phyloP scores from a whole-genome alignment of 2,113 vertebrate species.

The Toxotes chatareus region DNA sequence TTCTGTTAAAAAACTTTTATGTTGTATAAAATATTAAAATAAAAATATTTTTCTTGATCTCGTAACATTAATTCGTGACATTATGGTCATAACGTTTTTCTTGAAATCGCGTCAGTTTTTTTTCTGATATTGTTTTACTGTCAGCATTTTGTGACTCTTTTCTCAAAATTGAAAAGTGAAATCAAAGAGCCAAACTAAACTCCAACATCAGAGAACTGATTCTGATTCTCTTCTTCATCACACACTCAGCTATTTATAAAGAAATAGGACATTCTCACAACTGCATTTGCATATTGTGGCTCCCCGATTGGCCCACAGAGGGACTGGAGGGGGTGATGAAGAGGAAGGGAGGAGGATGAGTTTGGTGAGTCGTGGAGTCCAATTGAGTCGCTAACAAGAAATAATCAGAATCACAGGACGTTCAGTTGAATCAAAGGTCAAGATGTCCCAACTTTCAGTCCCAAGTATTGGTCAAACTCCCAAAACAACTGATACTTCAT shows the following conservation, averaged over 20 bases:
- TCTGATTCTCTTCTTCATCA: slow-evolving; percentile 52
- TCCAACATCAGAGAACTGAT: neutral
- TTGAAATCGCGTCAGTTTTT: neutral
- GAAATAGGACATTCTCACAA: slow-evolving; percentile 65
- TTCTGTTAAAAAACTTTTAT: no score
- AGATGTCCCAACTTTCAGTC: neutral
- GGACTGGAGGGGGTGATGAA: slow-evolving; percentile 1
- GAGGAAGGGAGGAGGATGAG: slow-evolving; percentile 27
- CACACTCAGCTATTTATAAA: slow-evolving; percentile 69
- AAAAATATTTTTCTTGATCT: no score
- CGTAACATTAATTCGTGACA: neutral
- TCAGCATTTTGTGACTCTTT: neutral
- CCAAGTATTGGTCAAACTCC: neutral
- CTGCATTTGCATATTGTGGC: slow-evolving; percentile 55
- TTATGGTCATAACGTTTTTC: neutral
- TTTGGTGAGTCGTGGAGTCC: neutral
- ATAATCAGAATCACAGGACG: neutral
- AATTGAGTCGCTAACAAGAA: neutral
- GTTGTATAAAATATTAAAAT: no score
- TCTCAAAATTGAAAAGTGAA: neutral
- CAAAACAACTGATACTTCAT: neutral
- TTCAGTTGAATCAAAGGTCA: neutral
- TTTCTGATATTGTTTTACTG: no score
- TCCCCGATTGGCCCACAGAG: slow-evolving; percentile 61
- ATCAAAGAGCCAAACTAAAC: neutral